Base-by-base conservation (phyloP, 2,113 vertebrate species). In the Hippocampus mohnikei region DNA sequence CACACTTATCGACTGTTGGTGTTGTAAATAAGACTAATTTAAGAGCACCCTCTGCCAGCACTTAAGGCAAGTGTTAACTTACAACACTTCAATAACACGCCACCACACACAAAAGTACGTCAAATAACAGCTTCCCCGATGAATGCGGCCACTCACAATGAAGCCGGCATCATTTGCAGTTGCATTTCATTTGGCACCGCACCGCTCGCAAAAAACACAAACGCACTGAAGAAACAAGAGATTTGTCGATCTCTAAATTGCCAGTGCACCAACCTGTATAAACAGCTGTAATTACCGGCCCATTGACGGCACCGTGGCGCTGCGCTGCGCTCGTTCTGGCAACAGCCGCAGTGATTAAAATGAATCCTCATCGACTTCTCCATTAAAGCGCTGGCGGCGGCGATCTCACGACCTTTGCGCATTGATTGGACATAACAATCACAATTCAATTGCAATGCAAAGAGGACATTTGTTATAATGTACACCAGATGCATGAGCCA, bases 341-440 rank as follows among this genome's bases (percentile, higher is more conserved):
- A 33, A 95, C 94, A 94, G 95, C 93, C 94, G 92, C 95, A 94
- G 96, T 98, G 96, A 98, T 98, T 98, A 98, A 98, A 98, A 95
- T 95, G 95, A 98, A 97, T 98, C 96, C 96, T 95, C 95, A 97
- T 98, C 94, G 96, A 99, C 96, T 97, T 98, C 95, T 96, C 96
- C 95, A 98, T 98, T 99, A 99, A 99, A 99, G 95, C 94, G 93
- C 95, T 96, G 96, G 95, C 95, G 95, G 94, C 94, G 94, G 91
- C 94, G 94, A 95, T 96, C 95, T 93, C 93, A 94, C 97, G 97
- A 98, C 96, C 97, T 98, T 97, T 99, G 92, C 85, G 92, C 94
- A 98, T 99, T 98, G 96, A 99, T 98, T 96, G 96, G 96, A 98
- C 96, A 97, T 96, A 98, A 98, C 96, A 98, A 96, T 98, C 96